Conservation (phyloP, 2,888 invertebrate species). For the Megamerina dolium region DNA sequence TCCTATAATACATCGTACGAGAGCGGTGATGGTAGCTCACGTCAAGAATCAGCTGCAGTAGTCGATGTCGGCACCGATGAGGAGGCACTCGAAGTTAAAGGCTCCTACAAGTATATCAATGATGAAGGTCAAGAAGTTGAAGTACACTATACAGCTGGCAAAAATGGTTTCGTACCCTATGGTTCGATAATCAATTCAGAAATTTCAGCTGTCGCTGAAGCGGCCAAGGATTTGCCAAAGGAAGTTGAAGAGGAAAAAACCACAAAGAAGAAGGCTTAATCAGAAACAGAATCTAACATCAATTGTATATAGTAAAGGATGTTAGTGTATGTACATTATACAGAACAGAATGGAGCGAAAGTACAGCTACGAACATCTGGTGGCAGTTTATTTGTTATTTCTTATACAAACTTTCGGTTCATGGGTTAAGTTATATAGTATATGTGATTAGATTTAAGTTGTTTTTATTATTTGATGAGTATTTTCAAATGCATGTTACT, state of each 20-base stretch:
- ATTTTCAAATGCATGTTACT: too few relatives aligned
- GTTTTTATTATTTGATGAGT: too few relatives aligned
- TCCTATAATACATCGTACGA: conserved; percentile 33
- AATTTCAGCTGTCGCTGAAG: conserved; percentile 39
- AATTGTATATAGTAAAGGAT: too few relatives aligned
- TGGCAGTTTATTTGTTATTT: too few relatives aligned
- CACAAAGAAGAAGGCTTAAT: neutral
- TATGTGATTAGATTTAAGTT: too few relatives aligned
- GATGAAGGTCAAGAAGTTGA: conserved; percentile 37
- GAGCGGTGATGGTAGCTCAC: conserved; percentile 35
- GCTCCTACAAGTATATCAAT: conserved; percentile 43
- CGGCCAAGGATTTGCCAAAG: conserved; percentile 39
- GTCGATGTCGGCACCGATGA: conserved; percentile 32
- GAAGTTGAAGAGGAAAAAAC: conserved; percentile 13
- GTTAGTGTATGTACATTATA: too few relatives aligned
- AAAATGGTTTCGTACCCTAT: conserved; percentile 44
- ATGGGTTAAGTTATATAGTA: too few relatives aligned
- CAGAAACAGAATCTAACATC: too few relatives aligned
- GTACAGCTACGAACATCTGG: too few relatives aligned
- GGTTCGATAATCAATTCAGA: conserved; percentile 37
- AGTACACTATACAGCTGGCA: conserved; percentile 45
- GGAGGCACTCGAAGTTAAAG: conserved; percentile 34
- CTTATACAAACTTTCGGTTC: too few relatives aligned
- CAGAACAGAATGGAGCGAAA: too few relatives aligned
- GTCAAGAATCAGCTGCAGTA: conserved; percentile 33